phyloP scores from a whole-genome alignment of 2,113 vertebrate species.

The Acrocephalus kingi region DNA sequence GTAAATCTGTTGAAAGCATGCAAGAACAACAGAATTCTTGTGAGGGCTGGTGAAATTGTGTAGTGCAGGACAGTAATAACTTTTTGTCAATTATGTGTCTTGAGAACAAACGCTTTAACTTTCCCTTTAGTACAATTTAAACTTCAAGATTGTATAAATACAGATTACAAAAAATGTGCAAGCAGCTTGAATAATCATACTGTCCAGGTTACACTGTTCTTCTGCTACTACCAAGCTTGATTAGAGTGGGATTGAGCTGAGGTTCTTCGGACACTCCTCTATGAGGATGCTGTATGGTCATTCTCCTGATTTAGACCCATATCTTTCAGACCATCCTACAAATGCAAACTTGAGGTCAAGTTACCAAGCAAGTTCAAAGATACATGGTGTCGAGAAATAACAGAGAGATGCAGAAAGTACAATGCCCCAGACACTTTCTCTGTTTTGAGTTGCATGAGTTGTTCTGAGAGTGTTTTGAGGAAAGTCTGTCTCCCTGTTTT shows the following conservation, averaged over 20 bases:
- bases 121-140: background rate
- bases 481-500: background rate
- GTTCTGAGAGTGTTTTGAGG: background rate
- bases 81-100: background rate
- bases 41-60: conserved; percentile 24
- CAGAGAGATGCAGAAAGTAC: background rate
- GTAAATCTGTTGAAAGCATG: conserved; percentile 59
- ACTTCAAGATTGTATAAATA: background rate
- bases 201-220: background rate
- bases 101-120: background rate
- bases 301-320: background rate
- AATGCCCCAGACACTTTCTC: background rate
- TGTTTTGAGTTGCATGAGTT: background rate
- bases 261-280: background rate
- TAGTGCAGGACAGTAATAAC: background rate
- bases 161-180: background rate
- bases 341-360: background rate
- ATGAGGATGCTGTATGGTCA: background rate
- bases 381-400: background rate
- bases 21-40: conserved; percentile 27
- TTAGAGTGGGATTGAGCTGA: background rate
- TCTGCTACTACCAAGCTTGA: background rate
- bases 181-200: background rate
- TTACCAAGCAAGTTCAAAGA: background rate
- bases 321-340: background rate